Evolutionary conservation across 2,888 invertebrate species (phyloP), one percentile per base, ranked within the genome.

Genomic region (Cataglyphis albicans): DNA sequence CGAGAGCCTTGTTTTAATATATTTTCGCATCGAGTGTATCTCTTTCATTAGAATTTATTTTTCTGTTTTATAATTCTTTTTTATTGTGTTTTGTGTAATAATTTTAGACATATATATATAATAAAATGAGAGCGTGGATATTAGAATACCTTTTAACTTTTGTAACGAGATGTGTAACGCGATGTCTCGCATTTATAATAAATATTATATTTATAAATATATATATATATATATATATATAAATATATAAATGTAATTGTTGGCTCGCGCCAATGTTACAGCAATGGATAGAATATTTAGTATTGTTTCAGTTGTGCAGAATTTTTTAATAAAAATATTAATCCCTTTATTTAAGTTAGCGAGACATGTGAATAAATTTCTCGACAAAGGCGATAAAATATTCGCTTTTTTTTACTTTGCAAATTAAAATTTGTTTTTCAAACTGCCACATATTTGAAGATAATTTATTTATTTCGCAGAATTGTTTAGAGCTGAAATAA

Each of bases 1-100:
- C 4, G 38, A 65, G 82, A 85, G 32, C 48, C 64, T 80, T 64
- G 41, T 41, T 29, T 48, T 29, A 52, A 72, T 32, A 41, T 15
- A 61, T 21, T 57, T 44, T 21, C 35, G 21, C 52, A 59, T 80
- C 65, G n/a, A 18, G 4, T 38, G 1, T 52, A 52, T 41, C 3
- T 76, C 10, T 48, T 32, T 5, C 10, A 44, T 44, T 6, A 38
- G 21, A 41, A 32, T 29, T 74, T n/a, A 10, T 57, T 55, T 65
- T n/a, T 38, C 4, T 15, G 7, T n/a, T n/a, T 76, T 25, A 52
- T 35, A 21, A 35, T 72, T 9, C 10, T 48, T 48, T 65, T 48
- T 15, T 18, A 21, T 63, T 38, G 18, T 61, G 21, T 63, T 44
- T 44, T 44, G 3, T n/a, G 29, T 9, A 32, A 61, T 44, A 61